Evolutionary conservation across 2,888 invertebrate species (phyloP).

Genomic region (Synanthedon formicaeformis): DNA sequence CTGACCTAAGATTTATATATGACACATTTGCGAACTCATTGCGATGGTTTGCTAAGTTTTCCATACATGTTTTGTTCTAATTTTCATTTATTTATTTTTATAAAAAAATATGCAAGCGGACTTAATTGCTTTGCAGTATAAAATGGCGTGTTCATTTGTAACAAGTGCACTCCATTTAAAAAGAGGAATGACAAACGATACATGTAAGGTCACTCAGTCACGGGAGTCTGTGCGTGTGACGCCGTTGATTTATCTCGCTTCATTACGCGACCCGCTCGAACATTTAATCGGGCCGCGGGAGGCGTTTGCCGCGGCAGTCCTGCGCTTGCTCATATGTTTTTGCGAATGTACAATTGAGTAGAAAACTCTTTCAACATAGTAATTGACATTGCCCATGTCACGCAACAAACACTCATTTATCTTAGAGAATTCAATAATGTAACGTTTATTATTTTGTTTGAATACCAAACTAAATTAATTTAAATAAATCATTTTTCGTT

Average conservation of each 20-base stretch:
- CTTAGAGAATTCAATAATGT: too few relatives aligned
- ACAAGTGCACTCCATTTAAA: background rate
- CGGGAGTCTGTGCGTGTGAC: slow-evolving; percentile 41
- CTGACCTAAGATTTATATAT: too few relatives aligned
- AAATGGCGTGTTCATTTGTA: background rate
- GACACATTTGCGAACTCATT: too few relatives aligned
- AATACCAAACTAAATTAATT: too few relatives aligned
- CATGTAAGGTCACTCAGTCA: background rate
- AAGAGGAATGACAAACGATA: background rate
- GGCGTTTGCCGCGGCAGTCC: slow-evolving; percentile 14
- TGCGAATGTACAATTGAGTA: slow-evolving; percentile 21
- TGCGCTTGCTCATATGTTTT: slow-evolving; percentile 27
- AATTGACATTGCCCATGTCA: too few relatives aligned
- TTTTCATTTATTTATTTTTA: too few relatives aligned
- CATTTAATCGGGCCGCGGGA: slow-evolving; percentile 40
- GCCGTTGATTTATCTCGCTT: slow-evolving; percentile 55
- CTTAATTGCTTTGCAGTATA: background rate
- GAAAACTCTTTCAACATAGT: background rate
- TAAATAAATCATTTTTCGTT: too few relatives aligned
- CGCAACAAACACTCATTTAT: too few relatives aligned
- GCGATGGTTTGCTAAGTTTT: too few relatives aligned
- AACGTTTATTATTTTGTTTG: too few relatives aligned
- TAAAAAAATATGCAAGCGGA: background rate
- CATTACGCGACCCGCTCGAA: slow-evolving; percentile 49
- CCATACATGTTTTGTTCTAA: too few relatives aligned